Conservation (phyloP, 2,888 invertebrate species). For the Acleris sparsana region DNA sequence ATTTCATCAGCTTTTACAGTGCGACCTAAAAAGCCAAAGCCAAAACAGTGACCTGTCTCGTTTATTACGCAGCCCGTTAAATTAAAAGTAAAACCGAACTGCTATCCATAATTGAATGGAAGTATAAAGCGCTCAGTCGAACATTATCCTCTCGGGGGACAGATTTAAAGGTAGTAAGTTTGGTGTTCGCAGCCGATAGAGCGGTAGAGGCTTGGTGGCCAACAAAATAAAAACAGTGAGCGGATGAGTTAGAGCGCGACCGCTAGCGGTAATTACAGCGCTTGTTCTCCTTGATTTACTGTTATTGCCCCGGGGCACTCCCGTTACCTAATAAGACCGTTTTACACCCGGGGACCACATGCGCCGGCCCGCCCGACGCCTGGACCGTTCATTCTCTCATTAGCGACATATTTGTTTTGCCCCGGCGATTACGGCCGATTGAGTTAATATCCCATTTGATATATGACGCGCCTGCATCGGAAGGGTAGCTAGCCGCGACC, state of each 20-base stretch:
- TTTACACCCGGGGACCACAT: slow-evolving; percentile 80
- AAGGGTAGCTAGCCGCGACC: slow-evolving; percentile 59
- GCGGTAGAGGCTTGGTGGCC: slow-evolving; percentile 72
- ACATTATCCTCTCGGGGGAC: slow-evolving; percentile 75
- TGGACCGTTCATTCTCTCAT: slow-evolving; percentile 77
- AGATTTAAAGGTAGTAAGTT: slow-evolving; percentile 81
- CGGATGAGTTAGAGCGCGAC: slow-evolving; percentile 82
- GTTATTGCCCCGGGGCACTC: slow-evolving; percentile 84
- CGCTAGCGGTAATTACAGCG: slow-evolving; percentile 83
- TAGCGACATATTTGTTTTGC: slow-evolving; percentile 78
- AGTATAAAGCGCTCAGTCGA: slow-evolving; percentile 71
- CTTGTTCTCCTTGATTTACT: slow-evolving; percentile 84
- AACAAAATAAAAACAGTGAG: slow-evolving; percentile 81
- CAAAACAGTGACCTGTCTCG: slow-evolving; percentile 1
- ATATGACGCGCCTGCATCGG: slow-evolving; percentile 66
- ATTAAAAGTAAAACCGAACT: slow-evolving; percentile 46
- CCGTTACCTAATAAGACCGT: slow-evolving; percentile 83
- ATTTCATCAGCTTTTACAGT: background rate
- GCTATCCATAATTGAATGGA: slow-evolving; percentile 68
- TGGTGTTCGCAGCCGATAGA: slow-evolving; percentile 77
- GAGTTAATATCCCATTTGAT: slow-evolving; percentile 77
- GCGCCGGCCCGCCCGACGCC: slow-evolving; percentile 64
- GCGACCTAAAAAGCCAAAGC: background rate
- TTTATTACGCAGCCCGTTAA: slow-evolving; percentile 7
- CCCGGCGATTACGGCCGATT: slow-evolving; percentile 73